These are phyloP conservation scores for Takifugu bimaculatus DNA, from an alignment of 2,113 vertebrate genomes.

Conservation along the genomic window DNA sequence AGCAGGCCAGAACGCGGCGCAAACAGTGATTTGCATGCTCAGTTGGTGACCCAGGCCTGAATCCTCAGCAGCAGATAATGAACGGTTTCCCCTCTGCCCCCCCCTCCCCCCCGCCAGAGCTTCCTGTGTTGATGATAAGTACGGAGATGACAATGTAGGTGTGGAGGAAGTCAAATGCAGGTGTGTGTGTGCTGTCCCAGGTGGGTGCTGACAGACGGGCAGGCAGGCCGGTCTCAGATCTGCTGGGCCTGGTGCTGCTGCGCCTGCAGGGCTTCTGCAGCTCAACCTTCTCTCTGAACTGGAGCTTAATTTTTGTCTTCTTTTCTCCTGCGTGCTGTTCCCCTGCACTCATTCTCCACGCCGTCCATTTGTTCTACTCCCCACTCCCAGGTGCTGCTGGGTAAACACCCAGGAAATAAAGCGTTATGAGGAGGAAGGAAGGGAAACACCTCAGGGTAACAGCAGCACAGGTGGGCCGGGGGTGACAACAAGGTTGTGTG, in stretches of 20 bases:
- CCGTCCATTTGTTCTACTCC: not conserved
- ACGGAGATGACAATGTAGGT: slow-evolving; percentile 61
- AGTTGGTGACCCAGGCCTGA: slow-evolving; percentile 26
- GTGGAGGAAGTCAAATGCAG: slow-evolving; percentile 66
- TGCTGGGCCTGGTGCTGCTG: slow-evolving; percentile 57
- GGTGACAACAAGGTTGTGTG: slow-evolving; percentile 25
- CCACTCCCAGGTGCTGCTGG: slow-evolving; percentile 19
- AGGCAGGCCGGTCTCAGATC: slow-evolving; percentile 63
- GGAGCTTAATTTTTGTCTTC: not conserved
- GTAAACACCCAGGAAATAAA: slow-evolving; percentile 44
- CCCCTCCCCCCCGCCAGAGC: slow-evolving; percentile 48
- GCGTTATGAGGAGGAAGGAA: not conserved
- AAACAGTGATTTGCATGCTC: slow-evolving; percentile 44
- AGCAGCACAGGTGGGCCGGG: slow-evolving; percentile 58
- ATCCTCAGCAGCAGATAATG: slow-evolving; percentile 55
- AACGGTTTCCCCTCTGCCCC: slow-evolving; percentile 60
- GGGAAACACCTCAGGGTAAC: slow-evolving; percentile 34
- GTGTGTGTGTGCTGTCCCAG: slow-evolving; percentile 46
- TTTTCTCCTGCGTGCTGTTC: slow-evolving; percentile 22
- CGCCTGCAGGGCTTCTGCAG: slow-evolving; percentile 50
- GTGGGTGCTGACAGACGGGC: slow-evolving; percentile 64
- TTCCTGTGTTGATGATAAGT: slow-evolving; percentile 72
- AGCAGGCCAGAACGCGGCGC: slow-evolving; percentile 31
- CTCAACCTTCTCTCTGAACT: slow-evolving; percentile 32
- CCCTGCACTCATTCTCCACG: not conserved